phyloP scores from a whole-genome alignment of 2,113 vertebrate species.

The Pangasianodon hypophthalmus region DNA sequence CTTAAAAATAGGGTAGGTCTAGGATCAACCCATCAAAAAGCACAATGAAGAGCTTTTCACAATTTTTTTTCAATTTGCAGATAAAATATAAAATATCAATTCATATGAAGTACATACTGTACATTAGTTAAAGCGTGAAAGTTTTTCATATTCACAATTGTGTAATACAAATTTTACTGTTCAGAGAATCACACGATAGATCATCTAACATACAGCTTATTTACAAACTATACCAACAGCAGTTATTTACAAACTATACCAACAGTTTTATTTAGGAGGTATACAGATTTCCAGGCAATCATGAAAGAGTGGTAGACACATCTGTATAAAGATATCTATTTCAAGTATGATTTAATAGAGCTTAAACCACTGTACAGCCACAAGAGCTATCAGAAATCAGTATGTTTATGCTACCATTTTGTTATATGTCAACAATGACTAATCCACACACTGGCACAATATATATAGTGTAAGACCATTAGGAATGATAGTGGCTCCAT shows the following conservation, averaged over 20 bases:
- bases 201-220: neutral
- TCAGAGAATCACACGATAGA: neutral
- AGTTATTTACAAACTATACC: neutral
- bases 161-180: neutral
- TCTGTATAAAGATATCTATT: neutral
- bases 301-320: neutral
- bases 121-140: neutral
- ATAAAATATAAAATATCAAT: neutral
- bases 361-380: neutral
- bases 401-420: neutral
- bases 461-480: slow-evolving; percentile 64
- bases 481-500: slow-evolving; percentile 66
- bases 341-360: neutral
- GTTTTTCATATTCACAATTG: no score
- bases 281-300: neutral
- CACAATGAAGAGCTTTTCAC: neutral
- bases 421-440: slow-evolving; percentile 12
- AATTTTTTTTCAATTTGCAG: neutral
- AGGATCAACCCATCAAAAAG: neutral
- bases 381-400: neutral
- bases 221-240: neutral
- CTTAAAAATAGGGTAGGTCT: neutral
- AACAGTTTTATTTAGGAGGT: neutral
- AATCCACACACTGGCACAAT: slow-evolving; percentile 3
- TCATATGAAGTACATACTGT: neutral